Conservation (phyloP, 2,113 vertebrate genomes). For the Upupa epops region DNA sequence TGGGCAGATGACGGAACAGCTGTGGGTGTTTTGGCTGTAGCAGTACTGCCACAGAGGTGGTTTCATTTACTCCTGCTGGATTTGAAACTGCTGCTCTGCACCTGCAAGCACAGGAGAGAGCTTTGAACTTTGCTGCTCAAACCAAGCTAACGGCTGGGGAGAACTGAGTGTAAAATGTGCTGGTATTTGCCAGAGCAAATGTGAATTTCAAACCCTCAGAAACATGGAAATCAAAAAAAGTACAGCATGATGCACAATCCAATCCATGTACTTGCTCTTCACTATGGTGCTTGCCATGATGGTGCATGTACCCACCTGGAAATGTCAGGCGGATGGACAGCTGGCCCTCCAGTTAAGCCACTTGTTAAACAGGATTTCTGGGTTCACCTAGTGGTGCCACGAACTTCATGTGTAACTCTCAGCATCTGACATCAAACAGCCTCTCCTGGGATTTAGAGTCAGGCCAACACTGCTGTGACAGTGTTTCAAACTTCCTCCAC, state of each 20-base stretch:
- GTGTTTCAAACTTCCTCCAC: rapidly evolving
- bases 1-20: not conserved
- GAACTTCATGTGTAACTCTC: not conserved
- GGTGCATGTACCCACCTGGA: not conserved
- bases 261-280: rapidly evolving
- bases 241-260: not conserved
- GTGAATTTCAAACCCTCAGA: not conserved
- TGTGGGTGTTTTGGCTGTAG: rapidly evolving
- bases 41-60: not conserved
- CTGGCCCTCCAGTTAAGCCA: not conserved
- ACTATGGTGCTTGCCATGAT: rapidly evolving
- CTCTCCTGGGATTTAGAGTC: not conserved
- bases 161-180: not conserved
- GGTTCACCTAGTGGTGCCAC: not conserved
- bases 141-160: not conserved
- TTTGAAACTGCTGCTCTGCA: not conserved
- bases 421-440: not conserved
- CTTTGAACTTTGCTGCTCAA: not conserved
- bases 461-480: rapidly evolving
- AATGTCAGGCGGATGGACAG: not conserved
- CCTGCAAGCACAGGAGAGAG: not conserved
- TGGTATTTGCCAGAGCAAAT: not conserved
- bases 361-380: not conserved
- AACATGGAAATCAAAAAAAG: not conserved
- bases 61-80: not conserved